Percentiles rank a stretch among this genome's conserved stretches.
Conservation (phyloP, 2,113 vertebrate genomes). For the Cepphus grylle region DNA sequence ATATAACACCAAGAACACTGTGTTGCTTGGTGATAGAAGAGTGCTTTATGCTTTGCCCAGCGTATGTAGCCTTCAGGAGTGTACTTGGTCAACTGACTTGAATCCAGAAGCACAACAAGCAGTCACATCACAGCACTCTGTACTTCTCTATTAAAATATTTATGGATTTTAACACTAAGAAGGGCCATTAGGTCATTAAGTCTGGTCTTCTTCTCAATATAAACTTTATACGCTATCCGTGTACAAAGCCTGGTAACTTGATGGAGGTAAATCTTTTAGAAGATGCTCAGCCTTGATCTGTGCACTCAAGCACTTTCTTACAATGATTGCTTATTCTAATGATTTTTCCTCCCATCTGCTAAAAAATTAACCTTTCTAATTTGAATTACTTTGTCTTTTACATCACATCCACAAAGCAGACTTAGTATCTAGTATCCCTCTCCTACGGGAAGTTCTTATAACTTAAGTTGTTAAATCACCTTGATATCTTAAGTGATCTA, state of each 20-base stretch:
- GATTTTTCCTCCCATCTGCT: neutral
- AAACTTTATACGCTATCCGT: neutral
- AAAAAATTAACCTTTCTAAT: neutral
- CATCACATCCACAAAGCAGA: neutral
- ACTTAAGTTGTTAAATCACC: neutral
- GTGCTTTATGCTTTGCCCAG: neutral
- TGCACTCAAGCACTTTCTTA: neutral
- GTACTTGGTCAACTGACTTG: neutral
- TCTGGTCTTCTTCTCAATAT: neutral
- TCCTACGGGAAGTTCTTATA: neutral
- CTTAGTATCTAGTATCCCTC: neutral
- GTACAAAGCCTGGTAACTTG: neutral
- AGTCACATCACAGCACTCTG: neutral
- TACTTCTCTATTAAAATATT: neutral
- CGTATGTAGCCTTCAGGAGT: neutral
- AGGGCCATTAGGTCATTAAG: neutral
- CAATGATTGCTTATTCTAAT: neutral
- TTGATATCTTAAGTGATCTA: neutral
- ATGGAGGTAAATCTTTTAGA: neutral
- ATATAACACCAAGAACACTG: neutral
- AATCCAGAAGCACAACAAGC: neutral
- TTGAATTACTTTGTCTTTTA: neutral
- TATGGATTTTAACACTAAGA: neutral
- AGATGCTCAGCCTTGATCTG: neutral
- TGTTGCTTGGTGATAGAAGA: neutral